Conservation (phyloP, 2,113 vertebrate genomes). For the Oncorhynchus tshawytscha region DNA sequence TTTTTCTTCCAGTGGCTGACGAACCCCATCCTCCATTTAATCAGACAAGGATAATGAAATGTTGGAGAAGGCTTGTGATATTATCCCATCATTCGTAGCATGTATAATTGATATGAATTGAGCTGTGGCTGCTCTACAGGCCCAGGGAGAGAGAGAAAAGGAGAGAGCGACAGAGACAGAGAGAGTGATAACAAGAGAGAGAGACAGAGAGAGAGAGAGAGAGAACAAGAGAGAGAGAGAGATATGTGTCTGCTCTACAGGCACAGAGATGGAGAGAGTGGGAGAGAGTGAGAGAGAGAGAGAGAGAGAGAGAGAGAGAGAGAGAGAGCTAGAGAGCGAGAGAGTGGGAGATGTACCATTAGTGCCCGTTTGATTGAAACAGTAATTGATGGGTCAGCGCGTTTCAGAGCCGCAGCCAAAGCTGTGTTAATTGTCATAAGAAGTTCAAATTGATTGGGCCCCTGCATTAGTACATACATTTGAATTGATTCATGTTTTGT, state of each 20-base stretch:
- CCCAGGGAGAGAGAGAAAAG: constrained; percentile 62
- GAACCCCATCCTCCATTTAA: constrained; percentile 71
- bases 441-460: constrained; percentile 87
- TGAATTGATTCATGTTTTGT: constrained; percentile 95
- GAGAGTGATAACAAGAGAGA: neutral
- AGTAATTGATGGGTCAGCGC: constrained; percentile 91
- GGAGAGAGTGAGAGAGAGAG: neutral
- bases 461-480: constrained; percentile 94
- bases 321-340: neutral
- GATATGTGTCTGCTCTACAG: constrained; percentile 52
- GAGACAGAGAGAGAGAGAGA: constrained; percentile 30
- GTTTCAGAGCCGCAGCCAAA: constrained; percentile 81
- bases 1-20: neutral
- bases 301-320: constrained; percentile 25
- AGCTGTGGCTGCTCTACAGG: constrained; percentile 70
- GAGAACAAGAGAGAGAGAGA: neutral
- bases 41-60: constrained; percentile 86
- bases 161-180: neutral
- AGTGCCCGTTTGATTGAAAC: constrained; percentile 86
- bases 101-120: constrained; percentile 97
- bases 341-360: constrained; percentile 62
- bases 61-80: constrained; percentile 79
- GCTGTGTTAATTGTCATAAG: constrained; percentile 98
- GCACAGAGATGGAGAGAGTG: constrained; percentile 67
- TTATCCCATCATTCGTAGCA: constrained; percentile 87